Conservation (phyloP, 2,113 vertebrate species). For the Ctenomys sociabilis region DNA sequence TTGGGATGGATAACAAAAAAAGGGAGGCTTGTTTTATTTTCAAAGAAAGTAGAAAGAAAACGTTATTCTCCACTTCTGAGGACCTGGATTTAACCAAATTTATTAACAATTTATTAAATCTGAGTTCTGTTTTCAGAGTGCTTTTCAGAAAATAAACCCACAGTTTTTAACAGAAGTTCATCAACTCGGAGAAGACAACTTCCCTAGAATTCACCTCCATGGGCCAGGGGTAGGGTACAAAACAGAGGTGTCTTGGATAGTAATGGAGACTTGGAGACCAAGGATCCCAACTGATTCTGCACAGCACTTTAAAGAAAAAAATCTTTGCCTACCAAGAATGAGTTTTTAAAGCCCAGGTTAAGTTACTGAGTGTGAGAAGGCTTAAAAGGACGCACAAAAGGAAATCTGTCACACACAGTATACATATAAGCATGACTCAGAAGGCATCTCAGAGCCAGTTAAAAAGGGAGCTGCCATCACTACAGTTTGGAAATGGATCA, state of each 20-base stretch:
- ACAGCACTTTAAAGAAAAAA: not conserved
- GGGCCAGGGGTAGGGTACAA: not conserved
- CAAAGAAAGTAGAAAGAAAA: constrained; percentile 15
- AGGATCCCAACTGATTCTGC: not conserved
- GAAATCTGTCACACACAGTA: constrained; percentile 31
- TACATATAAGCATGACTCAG: constrained; percentile 58
- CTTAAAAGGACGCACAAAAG: constrained; percentile 21
- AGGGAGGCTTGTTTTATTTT: not conserved
- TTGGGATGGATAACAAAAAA: not conserved
- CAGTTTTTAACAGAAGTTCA: constrained; percentile 52
- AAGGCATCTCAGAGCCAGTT: constrained; percentile 37
- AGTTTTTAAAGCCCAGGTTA: constrained; percentile 27
- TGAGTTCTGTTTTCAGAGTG: constrained; percentile 55
- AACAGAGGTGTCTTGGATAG: not conserved
- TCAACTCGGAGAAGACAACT: constrained; percentile 48
- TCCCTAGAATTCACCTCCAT: not conserved
- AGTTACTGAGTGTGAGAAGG: not conserved
- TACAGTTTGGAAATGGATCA: constrained; percentile 34
- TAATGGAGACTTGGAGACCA: not conserved
- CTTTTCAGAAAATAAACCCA: not conserved
- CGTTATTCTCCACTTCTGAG: constrained; percentile 7
- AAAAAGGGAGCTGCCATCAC: constrained; percentile 54
- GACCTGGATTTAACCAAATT: constrained; percentile 48
- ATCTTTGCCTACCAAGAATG: constrained; percentile 9
- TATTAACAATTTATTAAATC: constrained; percentile 45